Percentiles rank a stretch among this genome's conserved stretches.
These are phyloP conservation scores for Hormaphis cornu DNA, from an alignment of 1,140 invertebrate species.

Conservation along the genomic window DNA sequence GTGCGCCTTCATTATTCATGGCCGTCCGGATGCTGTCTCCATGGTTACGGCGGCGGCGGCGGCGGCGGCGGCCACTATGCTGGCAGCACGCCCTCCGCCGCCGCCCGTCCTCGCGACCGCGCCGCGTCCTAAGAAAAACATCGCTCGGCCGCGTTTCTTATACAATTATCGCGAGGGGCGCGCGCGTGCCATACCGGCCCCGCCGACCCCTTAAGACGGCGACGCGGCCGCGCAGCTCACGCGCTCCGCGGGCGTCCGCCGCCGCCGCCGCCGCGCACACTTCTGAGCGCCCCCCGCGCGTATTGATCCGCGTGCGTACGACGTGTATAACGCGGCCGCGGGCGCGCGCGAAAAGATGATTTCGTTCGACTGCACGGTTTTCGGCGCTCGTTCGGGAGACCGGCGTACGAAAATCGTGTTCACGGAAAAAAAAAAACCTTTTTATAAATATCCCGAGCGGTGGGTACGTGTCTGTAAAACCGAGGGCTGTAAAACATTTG, in stretches of 20 bases:
- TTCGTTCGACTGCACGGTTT: no score
- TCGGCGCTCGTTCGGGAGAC: no score
- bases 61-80: not conserved
- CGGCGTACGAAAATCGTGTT: no score
- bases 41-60: constrained; percentile 8
- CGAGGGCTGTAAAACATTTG: no score
- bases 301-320: not conserved
- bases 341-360: no score
- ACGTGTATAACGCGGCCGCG: not conserved
- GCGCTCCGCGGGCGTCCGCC: not conserved
- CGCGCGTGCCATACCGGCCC: not conserved
- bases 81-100: not conserved
- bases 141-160: constrained; percentile 7
- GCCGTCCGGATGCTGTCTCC: constrained; percentile 21
- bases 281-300: not conserved
- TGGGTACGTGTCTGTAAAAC: no score
- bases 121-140: constrained; percentile 18
- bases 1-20: constrained; percentile 30
- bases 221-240: constrained; percentile 12
- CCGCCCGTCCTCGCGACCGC: not conserved
- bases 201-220: constrained; percentile 20
- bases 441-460: no score
- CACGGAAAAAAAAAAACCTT: no score
- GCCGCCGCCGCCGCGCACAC: not conserved
- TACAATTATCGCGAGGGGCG: no score